Evolutionary conservation across 2,113 vertebrate species (phyloP).

Genomic region (Pelodiscus sinensis): DNA sequence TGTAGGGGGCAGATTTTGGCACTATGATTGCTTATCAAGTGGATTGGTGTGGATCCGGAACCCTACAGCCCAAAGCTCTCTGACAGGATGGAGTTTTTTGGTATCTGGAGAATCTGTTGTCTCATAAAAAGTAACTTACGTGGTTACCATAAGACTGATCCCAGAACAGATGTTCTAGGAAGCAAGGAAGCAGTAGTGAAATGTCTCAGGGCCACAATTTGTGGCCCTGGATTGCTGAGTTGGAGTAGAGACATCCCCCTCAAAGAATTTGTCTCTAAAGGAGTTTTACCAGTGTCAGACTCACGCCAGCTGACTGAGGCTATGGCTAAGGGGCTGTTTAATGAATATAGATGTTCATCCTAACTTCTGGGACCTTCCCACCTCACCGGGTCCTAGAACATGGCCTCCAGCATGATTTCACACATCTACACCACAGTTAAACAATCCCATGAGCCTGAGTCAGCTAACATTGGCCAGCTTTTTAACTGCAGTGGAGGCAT

Average conservation of each 20-base stretch:
- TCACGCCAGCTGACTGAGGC: background rate
- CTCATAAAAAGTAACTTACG: slow-evolving; percentile 11
- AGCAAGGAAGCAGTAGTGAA: fast-evolving
- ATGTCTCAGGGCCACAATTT: background rate
- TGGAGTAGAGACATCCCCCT: background rate
- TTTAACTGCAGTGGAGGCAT: background rate
- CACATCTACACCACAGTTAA: background rate
- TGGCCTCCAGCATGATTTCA: background rate
- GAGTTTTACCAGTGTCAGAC: no score
- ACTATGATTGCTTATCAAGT: background rate
- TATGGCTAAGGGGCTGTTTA: background rate
- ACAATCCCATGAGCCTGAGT: background rate
- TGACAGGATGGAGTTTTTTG: background rate
- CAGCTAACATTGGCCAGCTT: background rate
- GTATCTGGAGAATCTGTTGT: slow-evolving; percentile 3
- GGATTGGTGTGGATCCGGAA: background rate
- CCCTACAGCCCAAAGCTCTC: background rate
- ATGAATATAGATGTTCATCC: background rate
- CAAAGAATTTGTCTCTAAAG: background rate
- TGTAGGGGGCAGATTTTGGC: background rate
- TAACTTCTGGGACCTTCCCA: background rate
- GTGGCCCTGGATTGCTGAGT: background rate
- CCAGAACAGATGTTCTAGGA: background rate
- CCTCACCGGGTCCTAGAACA: background rate
- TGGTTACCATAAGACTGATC: background rate